Percentiles rank a stretch among this genome's conserved stretches.
Conservation (phyloP, 2,888 invertebrate genomes). For the Apoderus coryli region DNA sequence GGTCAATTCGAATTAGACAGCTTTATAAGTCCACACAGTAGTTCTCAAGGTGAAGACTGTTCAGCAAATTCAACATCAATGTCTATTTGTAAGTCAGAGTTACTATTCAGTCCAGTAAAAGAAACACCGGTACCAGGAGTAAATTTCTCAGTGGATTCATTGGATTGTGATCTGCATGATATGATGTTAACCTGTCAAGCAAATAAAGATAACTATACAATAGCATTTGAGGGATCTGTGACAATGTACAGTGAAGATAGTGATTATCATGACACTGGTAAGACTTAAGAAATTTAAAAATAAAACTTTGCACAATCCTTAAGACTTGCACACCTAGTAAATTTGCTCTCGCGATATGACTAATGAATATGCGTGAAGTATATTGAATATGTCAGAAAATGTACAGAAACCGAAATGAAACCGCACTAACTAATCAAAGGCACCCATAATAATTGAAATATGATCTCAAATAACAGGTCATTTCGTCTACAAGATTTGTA, state of each 20-base stretch:
- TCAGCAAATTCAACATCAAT: constrained; percentile 64
- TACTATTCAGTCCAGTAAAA: constrained; percentile 80
- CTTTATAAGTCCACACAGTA: constrained; percentile 60
- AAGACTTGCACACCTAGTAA: no score
- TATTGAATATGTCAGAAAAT: no score
- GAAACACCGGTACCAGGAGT: constrained; percentile 60
- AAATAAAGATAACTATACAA: constrained; percentile 89
- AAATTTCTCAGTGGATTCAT: constrained; percentile 79
- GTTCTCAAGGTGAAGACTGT: constrained; percentile 59
- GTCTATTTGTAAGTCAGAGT: constrained; percentile 84
- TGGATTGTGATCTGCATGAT: constrained; percentile 77
- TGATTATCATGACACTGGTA: constrained; percentile 44
- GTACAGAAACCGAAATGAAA: no score
- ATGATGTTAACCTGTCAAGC: constrained; percentile 83
- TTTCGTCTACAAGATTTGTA: no score
- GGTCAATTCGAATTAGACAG: constrained; percentile 66
- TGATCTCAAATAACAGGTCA: no score
- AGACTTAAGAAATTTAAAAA: constrained; percentile 3
- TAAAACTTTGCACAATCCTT: constrained; percentile 3
- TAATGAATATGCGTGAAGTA: no score
- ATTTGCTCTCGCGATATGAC: no score
- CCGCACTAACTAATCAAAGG: no score
- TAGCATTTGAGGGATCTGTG: constrained; percentile 82
- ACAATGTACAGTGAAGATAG: constrained; percentile 76
- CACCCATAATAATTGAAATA: no score